Evolutionary conservation across 2,888 invertebrate species (phyloP).

Genomic region (Linhomoeus sp.): DNA sequence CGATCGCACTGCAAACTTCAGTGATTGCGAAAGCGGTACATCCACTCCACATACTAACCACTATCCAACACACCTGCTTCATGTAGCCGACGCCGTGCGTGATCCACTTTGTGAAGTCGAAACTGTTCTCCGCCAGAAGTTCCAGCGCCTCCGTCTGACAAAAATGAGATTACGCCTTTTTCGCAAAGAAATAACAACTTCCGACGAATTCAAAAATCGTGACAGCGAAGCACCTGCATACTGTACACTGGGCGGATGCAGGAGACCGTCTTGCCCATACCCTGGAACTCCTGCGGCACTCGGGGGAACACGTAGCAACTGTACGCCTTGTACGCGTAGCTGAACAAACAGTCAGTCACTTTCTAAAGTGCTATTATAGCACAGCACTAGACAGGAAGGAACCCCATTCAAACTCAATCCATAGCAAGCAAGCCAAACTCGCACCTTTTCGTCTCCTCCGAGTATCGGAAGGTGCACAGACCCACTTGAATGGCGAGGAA

Average conservation of each 20-base stretch:
- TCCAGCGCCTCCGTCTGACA: slow-evolving; percentile 3
- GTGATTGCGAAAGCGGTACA: too few relatives aligned
- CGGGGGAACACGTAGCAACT: slow-evolving; percentile 29
- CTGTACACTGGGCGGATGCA: too few relatives aligned
- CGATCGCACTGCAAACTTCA: too few relatives aligned
- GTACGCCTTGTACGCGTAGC: slow-evolving; percentile 24
- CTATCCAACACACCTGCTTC: not conserved
- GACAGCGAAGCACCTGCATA: too few relatives aligned
- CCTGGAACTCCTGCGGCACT: not conserved
- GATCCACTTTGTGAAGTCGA: slow-evolving; percentile 11
- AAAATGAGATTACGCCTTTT: too few relatives aligned
- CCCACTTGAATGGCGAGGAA: slow-evolving; percentile 3
- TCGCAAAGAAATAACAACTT: too few relatives aligned
- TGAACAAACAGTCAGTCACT: too few relatives aligned
- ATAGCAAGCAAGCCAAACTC: not conserved
- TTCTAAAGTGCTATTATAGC: too few relatives aligned
- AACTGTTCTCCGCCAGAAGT: slow-evolving; percentile 9
- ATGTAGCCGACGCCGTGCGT: not conserved
- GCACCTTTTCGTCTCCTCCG: not conserved
- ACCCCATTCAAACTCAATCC: not conserved
- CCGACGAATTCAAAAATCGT: too few relatives aligned
- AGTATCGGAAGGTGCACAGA: not conserved
- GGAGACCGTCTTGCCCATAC: too few relatives aligned
- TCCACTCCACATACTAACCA: too few relatives aligned
- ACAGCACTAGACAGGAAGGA: too few relatives aligned